phyloP scores from a whole-genome alignment of 2,113 vertebrate species.

The Ochotona princeps region DNA sequence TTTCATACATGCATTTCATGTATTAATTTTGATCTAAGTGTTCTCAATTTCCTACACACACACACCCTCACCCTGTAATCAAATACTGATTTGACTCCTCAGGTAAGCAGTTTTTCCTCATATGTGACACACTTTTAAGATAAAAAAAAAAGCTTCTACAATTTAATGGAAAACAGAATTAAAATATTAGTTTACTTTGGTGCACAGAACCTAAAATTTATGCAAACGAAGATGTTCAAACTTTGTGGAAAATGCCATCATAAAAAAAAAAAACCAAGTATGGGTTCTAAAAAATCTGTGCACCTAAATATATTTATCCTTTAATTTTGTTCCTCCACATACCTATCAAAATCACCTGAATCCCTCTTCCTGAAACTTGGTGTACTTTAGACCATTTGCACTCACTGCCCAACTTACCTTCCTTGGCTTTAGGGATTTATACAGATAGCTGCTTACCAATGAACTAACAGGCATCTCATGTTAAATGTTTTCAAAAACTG shows the following conservation, averaged over 20 bases:
- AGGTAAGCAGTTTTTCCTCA: neutral
- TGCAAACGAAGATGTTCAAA: too few relatives aligned
- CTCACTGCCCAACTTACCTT: neutral
- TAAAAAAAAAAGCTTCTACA: too few relatives aligned
- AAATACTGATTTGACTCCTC: neutral
- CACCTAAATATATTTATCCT: too few relatives aligned
- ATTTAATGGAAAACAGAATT: too few relatives aligned
- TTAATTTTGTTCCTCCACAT: too few relatives aligned
- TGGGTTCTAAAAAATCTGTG: too few relatives aligned
- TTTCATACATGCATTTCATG: neutral
- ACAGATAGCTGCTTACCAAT: too few relatives aligned
- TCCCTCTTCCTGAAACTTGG: neutral
- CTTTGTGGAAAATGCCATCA: too few relatives aligned
- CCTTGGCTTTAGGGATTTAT: conserved; percentile 27
- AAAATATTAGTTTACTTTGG: too few relatives aligned
- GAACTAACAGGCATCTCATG: neutral
- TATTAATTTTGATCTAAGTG: neutral
- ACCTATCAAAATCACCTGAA: neutral
- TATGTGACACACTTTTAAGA: neutral
- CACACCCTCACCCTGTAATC: neutral
- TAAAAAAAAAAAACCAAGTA: too few relatives aligned
- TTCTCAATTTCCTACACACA: neutral
- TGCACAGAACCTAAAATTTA: too few relatives aligned
- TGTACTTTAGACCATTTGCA: neutral
- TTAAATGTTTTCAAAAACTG: neutral